phyloP scores from a whole-genome alignment of 92 coral and sea anemone species.

The Porites rus region DNA sequence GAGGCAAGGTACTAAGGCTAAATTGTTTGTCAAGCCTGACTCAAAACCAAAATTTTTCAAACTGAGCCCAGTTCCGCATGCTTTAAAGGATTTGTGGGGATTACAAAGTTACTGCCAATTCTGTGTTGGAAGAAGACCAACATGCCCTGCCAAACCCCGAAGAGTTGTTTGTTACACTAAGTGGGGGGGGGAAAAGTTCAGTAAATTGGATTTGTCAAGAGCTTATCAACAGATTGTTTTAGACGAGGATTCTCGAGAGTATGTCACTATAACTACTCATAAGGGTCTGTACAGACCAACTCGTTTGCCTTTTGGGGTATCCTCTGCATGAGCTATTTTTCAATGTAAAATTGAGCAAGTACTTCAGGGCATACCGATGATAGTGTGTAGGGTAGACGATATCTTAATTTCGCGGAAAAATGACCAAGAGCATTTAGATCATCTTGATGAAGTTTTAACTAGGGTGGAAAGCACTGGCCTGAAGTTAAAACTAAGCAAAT shows the following conservation, averaged over 20 bases:
- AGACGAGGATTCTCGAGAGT: constrained; percentile 51
- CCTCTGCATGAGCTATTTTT: constrained; percentile 65
- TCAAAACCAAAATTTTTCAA: constrained; percentile 63
- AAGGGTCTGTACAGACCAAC: constrained; percentile 54
- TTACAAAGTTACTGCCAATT: constrained; percentile 63
- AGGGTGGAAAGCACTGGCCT: constrained; percentile 61
- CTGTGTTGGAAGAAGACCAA: constrained; percentile 41
- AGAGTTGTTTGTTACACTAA: constrained; percentile 53
- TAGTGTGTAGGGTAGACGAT: constrained; percentile 73
- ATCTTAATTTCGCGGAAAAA: constrained; percentile 65
- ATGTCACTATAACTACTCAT: constrained; percentile 67
- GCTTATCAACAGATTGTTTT: constrained; percentile 73
- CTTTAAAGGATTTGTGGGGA: constrained; percentile 63
- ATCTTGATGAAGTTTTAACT: constrained; percentile 42
- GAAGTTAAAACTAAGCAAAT: constrained; percentile 60
- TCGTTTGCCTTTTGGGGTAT: constrained; percentile 66
- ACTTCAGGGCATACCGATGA: constrained; percentile 63
- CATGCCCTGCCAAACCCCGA: constrained; percentile 24
- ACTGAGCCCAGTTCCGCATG: constrained; percentile 69
- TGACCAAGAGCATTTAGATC: constrained; percentile 58
- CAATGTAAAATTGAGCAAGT: constrained; percentile 63
- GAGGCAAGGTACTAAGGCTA: constrained; percentile 60
- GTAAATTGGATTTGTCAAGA: constrained; percentile 64
- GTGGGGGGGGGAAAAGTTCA: constrained; percentile 61
- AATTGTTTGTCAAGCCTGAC: constrained; percentile 51